Evolutionary conservation across 1,140 invertebrate species (phyloP).

Genomic region (Habropoda laboriosa): DNA sequence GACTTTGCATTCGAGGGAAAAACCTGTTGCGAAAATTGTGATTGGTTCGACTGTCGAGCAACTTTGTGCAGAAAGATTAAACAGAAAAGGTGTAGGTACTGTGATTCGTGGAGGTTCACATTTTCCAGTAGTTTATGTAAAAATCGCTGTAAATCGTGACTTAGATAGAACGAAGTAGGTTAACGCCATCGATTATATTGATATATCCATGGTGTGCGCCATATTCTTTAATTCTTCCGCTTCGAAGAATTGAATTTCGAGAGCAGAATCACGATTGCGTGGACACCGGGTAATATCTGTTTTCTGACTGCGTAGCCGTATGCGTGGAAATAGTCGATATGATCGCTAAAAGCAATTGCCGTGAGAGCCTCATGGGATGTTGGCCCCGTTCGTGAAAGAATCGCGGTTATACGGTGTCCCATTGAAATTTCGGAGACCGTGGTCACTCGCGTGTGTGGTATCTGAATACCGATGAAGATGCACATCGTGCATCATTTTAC

Average conservation of each 20-base stretch:
- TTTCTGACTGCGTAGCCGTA: slow-evolving; percentile 33
- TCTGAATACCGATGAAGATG: slow-evolving; percentile 74
- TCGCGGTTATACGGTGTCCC: slow-evolving; percentile 52
- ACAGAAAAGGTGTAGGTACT: too few species aligned
- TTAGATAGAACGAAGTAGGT: too few species aligned
- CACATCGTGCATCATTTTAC: slow-evolving; percentile 50
- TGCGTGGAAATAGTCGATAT: slow-evolving; percentile 42
- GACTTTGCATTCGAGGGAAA: neutral
- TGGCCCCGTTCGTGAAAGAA: slow-evolving; percentile 69
- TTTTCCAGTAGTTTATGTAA: too few species aligned
- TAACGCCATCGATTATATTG: neutral
- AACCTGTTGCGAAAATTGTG: slow-evolving; percentile 11
- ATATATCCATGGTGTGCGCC: too few species aligned
- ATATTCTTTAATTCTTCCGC: too few species aligned
- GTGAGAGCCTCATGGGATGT: slow-evolving; percentile 54
- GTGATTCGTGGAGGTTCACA: too few species aligned
- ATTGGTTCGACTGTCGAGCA: too few species aligned
- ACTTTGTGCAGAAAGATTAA: too few species aligned
- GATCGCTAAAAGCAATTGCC: slow-evolving; percentile 40
- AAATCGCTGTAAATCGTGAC: too few species aligned
- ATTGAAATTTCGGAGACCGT: slow-evolving; percentile 74
- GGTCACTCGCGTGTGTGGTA: slow-evolving; percentile 46
- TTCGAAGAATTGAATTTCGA: neutral
- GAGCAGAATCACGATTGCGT: neutral
- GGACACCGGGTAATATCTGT: slow-evolving; percentile 8